Evolutionary conservation across 2,888 invertebrate genomes (phyloP).

Genomic region (Holacanthella duospinosa): DNA sequence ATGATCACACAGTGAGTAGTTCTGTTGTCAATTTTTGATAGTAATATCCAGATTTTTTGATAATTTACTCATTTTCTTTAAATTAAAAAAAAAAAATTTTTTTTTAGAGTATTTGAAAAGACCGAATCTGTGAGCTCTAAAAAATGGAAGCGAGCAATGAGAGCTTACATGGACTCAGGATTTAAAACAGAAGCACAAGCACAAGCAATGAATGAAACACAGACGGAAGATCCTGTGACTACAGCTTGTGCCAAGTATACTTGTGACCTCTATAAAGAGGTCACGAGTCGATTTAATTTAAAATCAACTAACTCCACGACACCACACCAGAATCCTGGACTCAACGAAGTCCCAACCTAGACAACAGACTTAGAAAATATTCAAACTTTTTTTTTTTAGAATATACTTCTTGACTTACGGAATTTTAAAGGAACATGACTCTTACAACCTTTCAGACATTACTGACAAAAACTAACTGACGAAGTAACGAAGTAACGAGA

Average conservation of each 20-base stretch:
- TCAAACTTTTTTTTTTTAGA: background rate
- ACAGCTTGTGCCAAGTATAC: conserved; percentile 32
- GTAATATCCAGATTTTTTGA: background rate
- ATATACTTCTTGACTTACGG: background rate
- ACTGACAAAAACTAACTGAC: no score
- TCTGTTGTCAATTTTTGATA: no score
- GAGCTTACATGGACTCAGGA: conserved; percentile 34
- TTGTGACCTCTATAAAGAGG: conserved; percentile 28
- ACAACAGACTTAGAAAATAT: no score
- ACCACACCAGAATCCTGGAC: conserved; percentile 7
- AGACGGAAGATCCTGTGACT: background rate
- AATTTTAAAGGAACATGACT: no score
- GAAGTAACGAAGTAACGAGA: background rate
- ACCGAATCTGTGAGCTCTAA: conserved; percentile 32
- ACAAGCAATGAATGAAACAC: background rate
- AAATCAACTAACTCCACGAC: background rate
- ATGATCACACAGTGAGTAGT: conserved; percentile 31
- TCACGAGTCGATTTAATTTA: conserved; percentile 6
- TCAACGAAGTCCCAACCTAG: conserved; percentile 7
- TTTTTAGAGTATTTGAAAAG: conserved; percentile 30
- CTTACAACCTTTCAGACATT: no score
- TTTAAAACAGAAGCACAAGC: conserved; percentile 28
- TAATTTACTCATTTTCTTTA: conserved; percentile 2
- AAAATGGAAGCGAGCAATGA: conserved; percentile 33
- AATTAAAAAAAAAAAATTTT: no score